Evolutionary conservation across 2,888 invertebrate genomes (phyloP).

Genomic region (Microplitis manilae): DNA sequence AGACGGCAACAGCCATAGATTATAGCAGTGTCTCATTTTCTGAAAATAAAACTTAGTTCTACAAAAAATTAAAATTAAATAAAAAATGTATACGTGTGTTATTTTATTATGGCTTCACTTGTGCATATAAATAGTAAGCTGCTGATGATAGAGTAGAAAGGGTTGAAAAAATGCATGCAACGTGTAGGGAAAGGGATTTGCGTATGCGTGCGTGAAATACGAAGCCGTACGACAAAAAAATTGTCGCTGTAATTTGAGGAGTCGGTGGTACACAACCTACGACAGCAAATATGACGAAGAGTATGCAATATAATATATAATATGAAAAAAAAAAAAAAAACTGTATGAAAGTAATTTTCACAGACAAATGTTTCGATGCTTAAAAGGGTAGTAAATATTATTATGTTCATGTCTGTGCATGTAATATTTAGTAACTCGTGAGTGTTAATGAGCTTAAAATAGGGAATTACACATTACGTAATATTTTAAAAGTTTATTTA

Average conservation of each 20-base stretch:
- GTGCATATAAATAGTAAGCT: constrained; percentile 1
- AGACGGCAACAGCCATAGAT: not conserved
- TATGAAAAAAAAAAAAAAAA: no score
- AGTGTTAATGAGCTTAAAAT: no score
- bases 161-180: constrained; percentile 4
- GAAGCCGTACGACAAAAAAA: constrained; percentile 28
- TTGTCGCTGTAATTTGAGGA: constrained; percentile 28
- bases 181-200: constrained; percentile 2
- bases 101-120: not conserved
- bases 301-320: no score
- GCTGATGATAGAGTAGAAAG: not conserved
- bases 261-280: not conserved
- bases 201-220: constrained; percentile 26
- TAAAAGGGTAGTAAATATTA: no score
- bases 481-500: not conserved
- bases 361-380: no score
- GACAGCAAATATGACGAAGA: not conserved
- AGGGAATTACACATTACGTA: no score
- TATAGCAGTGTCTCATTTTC: no score
- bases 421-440: no score
- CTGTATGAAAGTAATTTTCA: no score
- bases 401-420: no score
- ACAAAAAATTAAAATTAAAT: not conserved
- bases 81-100: not conserved
- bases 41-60: not conserved